A percentile compares a stretch with the other conserved stretches of the same genome.
These are phyloP conservation scores for Aphaenogaster floridana DNA, from an alignment of 1,140 invertebrate genomes.

Conservation along the genomic window DNA sequence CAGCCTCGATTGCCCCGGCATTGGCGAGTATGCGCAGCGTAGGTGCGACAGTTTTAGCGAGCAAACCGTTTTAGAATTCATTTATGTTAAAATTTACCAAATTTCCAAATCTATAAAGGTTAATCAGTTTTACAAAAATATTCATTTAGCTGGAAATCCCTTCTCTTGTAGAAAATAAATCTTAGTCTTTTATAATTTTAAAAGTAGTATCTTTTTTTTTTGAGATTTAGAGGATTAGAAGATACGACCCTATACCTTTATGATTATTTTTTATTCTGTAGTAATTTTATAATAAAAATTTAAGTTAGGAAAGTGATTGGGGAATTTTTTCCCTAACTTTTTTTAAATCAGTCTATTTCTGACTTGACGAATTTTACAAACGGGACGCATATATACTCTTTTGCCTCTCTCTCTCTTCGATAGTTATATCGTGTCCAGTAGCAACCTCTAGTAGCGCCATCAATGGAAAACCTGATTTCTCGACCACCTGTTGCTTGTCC, in stretches of 20 bases:
- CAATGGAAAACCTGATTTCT: constrained; percentile 62
- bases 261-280: not conserved
- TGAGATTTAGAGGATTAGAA: not conserved
- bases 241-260: too few relatives aligned
- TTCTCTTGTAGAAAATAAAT: not conserved
- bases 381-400: not conserved
- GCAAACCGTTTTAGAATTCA: not conserved
- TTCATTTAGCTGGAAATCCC: not conserved
- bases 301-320: not conserved
- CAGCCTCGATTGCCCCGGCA: constrained; percentile 43
- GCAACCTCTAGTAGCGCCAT: constrained; percentile 35
- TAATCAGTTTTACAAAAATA: not conserved
- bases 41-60: not conserved
- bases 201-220: not conserved
- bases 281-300: not conserved
- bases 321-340: not conserved
- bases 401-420: constrained; percentile 13
- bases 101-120: not conserved
- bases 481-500: constrained; percentile 69
- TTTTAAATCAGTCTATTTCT: not conserved
- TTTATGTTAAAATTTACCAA: not conserved
- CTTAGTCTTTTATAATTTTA: not conserved
- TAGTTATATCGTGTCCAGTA: constrained; percentile 19
- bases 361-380: not conserved
- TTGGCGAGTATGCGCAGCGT: not conserved